A percentile compares a stretch with the other conserved stretches of the same genome.
These are phyloP conservation scores for Hyperoplus immaculatus DNA, from an alignment of 2,797 vertebrate species.

Conservation along the genomic window DNA sequence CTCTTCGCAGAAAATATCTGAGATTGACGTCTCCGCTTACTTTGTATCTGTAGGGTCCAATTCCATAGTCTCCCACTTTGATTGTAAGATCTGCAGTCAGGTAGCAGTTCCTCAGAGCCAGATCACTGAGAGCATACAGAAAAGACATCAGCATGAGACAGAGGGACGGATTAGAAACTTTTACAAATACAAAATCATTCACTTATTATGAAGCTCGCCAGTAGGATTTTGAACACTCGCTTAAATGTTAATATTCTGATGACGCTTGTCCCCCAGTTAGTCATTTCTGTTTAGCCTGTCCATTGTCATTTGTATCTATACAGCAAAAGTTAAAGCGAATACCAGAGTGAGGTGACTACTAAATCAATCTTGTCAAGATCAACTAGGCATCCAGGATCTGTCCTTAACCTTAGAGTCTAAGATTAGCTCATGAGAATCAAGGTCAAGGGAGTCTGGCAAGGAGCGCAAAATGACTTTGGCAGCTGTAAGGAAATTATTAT, in stretches of 20 bases:
- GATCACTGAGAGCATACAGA: slow-evolving; percentile 85
- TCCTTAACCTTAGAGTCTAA: not conserved
- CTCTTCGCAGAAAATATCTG: not conserved
- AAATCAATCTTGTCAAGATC: slow-evolving; percentile 1
- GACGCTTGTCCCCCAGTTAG: not conserved
- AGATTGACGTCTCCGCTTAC: slow-evolving; percentile 79
- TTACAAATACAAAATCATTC: slow-evolving; percentile 11
- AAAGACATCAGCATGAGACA: slow-evolving; percentile 20
- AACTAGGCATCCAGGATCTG: slow-evolving; percentile 7
- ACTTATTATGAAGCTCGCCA: not conserved
- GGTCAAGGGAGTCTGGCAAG: slow-evolving; percentile 3
- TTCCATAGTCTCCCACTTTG: slow-evolving; percentile 97
- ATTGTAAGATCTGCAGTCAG: slow-evolving; percentile 95
- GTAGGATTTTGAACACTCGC: not conserved
- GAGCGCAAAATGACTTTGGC: slow-evolving; percentile 33
- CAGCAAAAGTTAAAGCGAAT: slow-evolving; percentile 1
- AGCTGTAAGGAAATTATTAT: slow-evolving; percentile 29
- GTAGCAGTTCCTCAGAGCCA: slow-evolving; percentile 96
- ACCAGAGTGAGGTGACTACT: not conserved
- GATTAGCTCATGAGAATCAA: slow-evolving; percentile 23
- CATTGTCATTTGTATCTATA: slow-evolving; percentile 2
- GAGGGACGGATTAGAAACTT: not conserved
- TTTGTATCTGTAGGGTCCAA: slow-evolving; percentile 94
- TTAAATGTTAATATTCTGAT: not conserved
- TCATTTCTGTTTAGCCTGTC: not conserved